Evolutionary conservation across 1,140 invertebrate species (phyloP), one percentile per base, ranked within the genome.

Genomic region (Scylla paramamosain): DNA sequence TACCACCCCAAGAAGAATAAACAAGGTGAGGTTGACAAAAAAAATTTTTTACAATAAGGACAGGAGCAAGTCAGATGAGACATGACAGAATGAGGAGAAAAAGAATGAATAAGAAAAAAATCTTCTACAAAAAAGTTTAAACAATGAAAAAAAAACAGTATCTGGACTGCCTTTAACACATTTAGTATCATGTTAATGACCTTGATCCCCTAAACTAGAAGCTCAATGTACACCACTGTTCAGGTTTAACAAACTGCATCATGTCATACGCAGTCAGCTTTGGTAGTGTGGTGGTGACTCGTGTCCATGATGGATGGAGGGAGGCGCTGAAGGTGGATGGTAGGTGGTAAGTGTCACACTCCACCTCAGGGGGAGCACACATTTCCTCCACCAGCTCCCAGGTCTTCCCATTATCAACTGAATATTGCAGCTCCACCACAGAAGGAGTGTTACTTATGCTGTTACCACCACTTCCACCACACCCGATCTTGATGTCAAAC

Each of bases 401-500:
- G 0, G 96, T 96, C 84, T 96, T 96, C 10, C 97, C 97, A 96
- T 96, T 96, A 92, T 97, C 97, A 0, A 96, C 96, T 4, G 97
- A 97, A 95, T 97, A 97, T 93, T 97, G 94, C 7, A 95, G 91
- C 29, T 39, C 96, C 77, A 97, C 96, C 20, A 77, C 67, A n/a
- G 67, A 77, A 8, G 67, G 12, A 52, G 95, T 96, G n/a, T 97
- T 96, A 10, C 90, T 86, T 14, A 84, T 91, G 96, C 95, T 96
- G 97, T 45, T 96, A 95, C 25, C 95, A 20, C 96, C 96, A 95
- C 97, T 96, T 95, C 32, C 95, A 31, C 96, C 96, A 96, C 97
- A 97, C 0, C 96, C 97, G 96, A 97, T 96, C 46, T 96, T 96
- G 12, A 97, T 96, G 95, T 97, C 97, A 96, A 97, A 97, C 96